Evolutionary conservation across 2,113 vertebrate species (phyloP).

Genomic region (Cephalopterus ornatus): DNA sequence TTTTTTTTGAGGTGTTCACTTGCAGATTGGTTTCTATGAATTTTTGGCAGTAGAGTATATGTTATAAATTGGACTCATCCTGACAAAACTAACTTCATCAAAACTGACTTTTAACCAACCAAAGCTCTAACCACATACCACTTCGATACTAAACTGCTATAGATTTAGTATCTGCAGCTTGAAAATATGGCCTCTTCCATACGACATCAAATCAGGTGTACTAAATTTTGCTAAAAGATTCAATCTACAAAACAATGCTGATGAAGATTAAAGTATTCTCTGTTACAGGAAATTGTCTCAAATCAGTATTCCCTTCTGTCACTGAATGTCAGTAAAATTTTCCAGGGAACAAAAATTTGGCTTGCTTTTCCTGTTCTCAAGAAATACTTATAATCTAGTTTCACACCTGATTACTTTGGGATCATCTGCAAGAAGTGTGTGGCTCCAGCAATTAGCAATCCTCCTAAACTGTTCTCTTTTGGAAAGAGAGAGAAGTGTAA

Average conservation of each 20-base stretch:
- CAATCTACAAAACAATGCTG: neutral
- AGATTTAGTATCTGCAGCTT: neutral
- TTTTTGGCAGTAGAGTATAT: neutral
- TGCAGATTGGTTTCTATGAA: slow-evolving; percentile 15
- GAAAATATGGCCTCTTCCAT: neutral
- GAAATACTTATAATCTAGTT: neutral
- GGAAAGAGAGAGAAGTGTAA: neutral
- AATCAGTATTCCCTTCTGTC: neutral
- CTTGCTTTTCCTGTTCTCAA: neutral
- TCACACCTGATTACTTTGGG: neutral
- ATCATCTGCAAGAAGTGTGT: neutral
- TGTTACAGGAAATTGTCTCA: neutral
- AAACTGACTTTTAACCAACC: neutral
- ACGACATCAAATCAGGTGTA: neutral
- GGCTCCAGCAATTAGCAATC: neutral
- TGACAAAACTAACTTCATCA: neutral
- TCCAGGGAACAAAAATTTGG: neutral
- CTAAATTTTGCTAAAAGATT: neutral
- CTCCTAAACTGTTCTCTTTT: neutral
- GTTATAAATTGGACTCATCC: neutral
- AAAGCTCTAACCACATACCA: neutral
- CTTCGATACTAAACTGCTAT: neutral
- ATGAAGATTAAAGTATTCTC: neutral
- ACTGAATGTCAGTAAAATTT: neutral
- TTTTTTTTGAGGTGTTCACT: slow-evolving; percentile 5